Evolutionary conservation across 2,113 vertebrate species (phyloP).

Genomic region (Collichthys lucidus): DNA sequence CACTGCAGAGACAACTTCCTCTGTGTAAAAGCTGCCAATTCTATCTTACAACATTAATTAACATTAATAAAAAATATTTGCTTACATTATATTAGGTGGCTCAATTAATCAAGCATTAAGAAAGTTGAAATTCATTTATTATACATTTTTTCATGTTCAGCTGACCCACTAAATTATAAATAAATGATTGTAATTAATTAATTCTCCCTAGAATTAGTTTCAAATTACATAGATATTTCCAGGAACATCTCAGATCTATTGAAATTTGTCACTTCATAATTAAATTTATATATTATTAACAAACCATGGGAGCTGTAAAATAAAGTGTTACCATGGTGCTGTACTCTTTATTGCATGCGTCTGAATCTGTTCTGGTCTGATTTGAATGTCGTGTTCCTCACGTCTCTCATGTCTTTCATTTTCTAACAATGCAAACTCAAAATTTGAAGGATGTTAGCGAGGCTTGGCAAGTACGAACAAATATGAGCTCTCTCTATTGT

Average conservation of each 20-base stretch:
- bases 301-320: not conserved
- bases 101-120: not conserved
- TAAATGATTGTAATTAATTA: not conserved
- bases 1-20: too few species aligned
- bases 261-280: not conserved
- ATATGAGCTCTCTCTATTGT: slow-evolving; percentile 34
- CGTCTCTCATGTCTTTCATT: slow-evolving; percentile 64
- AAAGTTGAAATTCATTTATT: not conserved
- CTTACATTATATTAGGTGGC: not conserved
- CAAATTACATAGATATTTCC: not conserved
- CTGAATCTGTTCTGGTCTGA: slow-evolving; percentile 1
- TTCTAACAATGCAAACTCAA: slow-evolving; percentile 72
- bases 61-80: too few species aligned
- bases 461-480: slow-evolving; percentile 81
- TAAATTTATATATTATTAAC: not conserved
- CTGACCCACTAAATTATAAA: too few species aligned
- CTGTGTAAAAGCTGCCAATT: too few species aligned
- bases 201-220: not conserved
- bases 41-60: too few species aligned
- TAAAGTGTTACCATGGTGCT: not conserved
- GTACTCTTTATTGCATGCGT: not conserved
- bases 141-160: not conserved
- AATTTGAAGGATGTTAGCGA: slow-evolving; percentile 80
- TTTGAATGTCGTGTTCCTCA: slow-evolving; percentile 38
- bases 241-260: not conserved